A percentile compares a stretch with the other conserved stretches of the same genome.
Evolutionary conservation across 2,113 vertebrate species (phyloP).

Genomic region (Corythaeola cristata): DNA sequence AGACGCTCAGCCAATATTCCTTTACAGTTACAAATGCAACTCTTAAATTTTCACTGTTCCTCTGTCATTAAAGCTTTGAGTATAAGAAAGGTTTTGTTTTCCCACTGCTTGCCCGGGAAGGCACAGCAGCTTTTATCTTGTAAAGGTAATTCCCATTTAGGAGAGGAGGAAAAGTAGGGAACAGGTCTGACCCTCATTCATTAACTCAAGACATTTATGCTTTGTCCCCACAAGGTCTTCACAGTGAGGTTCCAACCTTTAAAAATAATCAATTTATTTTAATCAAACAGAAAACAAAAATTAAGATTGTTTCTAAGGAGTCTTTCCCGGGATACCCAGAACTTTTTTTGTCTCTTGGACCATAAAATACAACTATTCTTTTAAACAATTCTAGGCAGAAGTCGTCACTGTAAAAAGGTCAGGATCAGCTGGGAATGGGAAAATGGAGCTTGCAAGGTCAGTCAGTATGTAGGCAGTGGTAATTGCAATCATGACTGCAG

Average conservation of each 20-base stretch:
- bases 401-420: background rate
- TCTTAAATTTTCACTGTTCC: background rate
- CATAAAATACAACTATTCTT: background rate
- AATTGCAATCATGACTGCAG: background rate
- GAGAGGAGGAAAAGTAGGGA: background rate
- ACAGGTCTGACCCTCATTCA: fast-evolving
- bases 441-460: background rate
- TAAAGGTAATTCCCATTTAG: background rate
- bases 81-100: background rate
- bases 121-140: background rate
- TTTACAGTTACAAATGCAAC: background rate
- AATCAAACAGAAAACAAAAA: background rate
- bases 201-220: background rate
- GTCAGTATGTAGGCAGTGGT: background rate
- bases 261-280: too few species aligned
- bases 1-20: background rate
- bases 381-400: background rate
- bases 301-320: background rate
- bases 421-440: background rate
- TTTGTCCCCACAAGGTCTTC: background rate
- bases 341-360: background rate
- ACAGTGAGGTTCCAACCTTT: background rate
- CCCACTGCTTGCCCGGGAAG: background rate
- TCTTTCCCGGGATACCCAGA: background rate
- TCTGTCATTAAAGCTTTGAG: background rate